These are phyloP conservation scores for Brachyopa scutellaris DNA, from an alignment of 2,888 invertebrate species.

Conservation along the genomic window DNA sequence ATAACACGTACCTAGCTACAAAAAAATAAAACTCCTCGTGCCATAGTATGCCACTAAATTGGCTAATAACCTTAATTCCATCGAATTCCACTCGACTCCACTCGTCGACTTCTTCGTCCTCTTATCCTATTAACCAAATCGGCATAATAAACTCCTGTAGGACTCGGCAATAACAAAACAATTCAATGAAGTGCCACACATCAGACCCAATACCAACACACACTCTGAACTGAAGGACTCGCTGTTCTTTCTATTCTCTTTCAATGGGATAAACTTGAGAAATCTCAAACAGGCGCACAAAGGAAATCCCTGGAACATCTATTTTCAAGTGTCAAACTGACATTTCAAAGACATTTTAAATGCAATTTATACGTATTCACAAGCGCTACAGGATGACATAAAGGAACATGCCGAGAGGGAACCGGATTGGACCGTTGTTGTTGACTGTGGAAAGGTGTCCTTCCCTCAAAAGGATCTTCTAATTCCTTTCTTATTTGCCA, in stretches of 20 bases:
- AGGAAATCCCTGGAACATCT: constrained; percentile 70
- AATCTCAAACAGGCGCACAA: constrained; percentile 38
- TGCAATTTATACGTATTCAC: constrained; percentile 74
- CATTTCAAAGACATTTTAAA: constrained; percentile 74
- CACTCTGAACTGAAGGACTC: constrained; percentile 42
- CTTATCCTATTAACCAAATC: constrained; percentile 62
- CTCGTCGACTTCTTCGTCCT: constrained; percentile 14
- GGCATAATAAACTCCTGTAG: constrained; percentile 68
- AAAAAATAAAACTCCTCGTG: constrained; percentile 48
- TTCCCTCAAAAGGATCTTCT: constrained; percentile 41
- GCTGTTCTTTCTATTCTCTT: constrained; percentile 8
- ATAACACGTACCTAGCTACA: constrained; percentile 6
- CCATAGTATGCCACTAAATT: constrained; percentile 68
- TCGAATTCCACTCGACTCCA: constrained; percentile 60
- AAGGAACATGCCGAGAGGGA: constrained; percentile 11
- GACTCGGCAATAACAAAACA: constrained; percentile 50
- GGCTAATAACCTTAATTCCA: constrained; percentile 72
- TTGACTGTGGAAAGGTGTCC: constrained; percentile 39
- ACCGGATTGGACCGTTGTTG: constrained; percentile 38
- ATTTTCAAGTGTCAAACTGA: constrained; percentile 75
- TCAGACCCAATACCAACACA: constrained; percentile 61
- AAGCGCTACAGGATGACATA: constrained; percentile 34
- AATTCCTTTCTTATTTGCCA: constrained; percentile 71
- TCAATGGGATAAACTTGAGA: constrained; percentile 34
- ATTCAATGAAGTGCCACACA: constrained; percentile 64